Base-by-base conservation (phyloP, 1,140 invertebrate species). In the Chymomyza costata region DNA sequence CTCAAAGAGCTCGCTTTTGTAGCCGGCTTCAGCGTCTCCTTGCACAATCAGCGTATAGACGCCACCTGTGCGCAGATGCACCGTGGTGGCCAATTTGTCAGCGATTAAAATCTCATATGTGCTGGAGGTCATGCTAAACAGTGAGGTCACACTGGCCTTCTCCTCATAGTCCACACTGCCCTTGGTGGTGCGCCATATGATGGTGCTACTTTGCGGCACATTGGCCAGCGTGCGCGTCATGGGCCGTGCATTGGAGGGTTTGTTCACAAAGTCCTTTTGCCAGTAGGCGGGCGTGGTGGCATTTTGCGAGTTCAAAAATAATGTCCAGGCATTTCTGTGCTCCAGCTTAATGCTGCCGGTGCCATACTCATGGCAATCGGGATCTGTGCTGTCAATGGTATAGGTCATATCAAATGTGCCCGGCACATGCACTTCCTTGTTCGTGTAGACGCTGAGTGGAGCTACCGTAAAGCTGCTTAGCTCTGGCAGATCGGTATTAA, bases 21-120 rank as follows among this genome's bases (percentile, higher is more conserved):
- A 82, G 0, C 0, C 1, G 0, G 13, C 17, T 0, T 2, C 19
- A 0, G 15, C 0, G 1, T 35, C 14, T 16, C 86, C 57, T 15
- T 82, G 54, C 14, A 88, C 71, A 0, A 90, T 16, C 1, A 91
- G 48, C 0, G 89, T 87, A 47, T 91, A 91, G n/a, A 90, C 89
- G 6, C 89, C 91, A 1, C 90, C 90, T 3, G 86, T 60, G 17
- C 86, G 86, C 1, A 91, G 55, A 0, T 40, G 28, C 1, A 87
- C 53, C 0, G 28, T 8, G 1, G 17, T 40, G 0, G 87, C 25
- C 0, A 31, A 2, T 0, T 34, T 21, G 1, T 70, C 51, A 13
- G 86, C 81, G 1, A 89, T 46, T 17, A 54, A 64, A n/a, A 88
- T 52, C 0, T 86, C 71, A 49, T 90, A 91, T 0, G 38, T 52